phyloP scores from a whole-genome alignment of 2,797 vertebrate species.

The Gobionotothen gibberifrons region DNA sequence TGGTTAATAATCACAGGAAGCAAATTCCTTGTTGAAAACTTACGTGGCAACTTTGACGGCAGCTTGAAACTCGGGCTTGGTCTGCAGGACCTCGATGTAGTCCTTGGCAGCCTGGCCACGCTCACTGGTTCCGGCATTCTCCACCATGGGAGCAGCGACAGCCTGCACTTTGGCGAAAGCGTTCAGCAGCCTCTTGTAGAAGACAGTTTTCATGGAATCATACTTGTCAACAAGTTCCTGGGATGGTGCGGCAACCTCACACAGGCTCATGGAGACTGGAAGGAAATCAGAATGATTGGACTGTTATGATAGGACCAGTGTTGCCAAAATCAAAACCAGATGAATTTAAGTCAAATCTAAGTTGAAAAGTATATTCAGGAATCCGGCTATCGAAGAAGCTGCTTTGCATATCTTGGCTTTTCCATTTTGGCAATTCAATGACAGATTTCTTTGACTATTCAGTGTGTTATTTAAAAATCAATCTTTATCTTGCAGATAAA shows the following conservation, averaged over 20 bases:
- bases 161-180: conserved; percentile 23
- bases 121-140: accelerated
- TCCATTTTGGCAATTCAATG: background rate
- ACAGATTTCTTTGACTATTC: background rate
- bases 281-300: conserved; percentile 8
- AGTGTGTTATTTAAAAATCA: conserved; percentile 10
- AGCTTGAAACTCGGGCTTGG: conserved; percentile 45
- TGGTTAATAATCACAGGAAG: background rate
- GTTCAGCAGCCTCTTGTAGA: conserved; percentile 66
- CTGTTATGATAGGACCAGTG: background rate
- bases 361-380: background rate
- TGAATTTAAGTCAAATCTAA: background rate
- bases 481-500: conserved; percentile 4
- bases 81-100: accelerated
- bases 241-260: conserved; percentile 44
- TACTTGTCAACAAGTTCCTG: conserved; percentile 79
- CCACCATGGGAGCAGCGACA: background rate
- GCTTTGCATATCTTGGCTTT: background rate
- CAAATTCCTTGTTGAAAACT: conserved; percentile 38
- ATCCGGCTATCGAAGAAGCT: conserved; percentile 1
- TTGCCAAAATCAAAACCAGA: background rate
- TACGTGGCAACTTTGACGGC: conserved; percentile 59
- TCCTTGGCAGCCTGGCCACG: conserved; percentile 8
- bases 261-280: conserved; percentile 82
- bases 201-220: conserved; percentile 38